Percentiles rank a stretch among this genome's conserved stretches.
phyloP scores from a whole-genome alignment of 1,140 invertebrate species.

The Anastrepha obliqua region DNA sequence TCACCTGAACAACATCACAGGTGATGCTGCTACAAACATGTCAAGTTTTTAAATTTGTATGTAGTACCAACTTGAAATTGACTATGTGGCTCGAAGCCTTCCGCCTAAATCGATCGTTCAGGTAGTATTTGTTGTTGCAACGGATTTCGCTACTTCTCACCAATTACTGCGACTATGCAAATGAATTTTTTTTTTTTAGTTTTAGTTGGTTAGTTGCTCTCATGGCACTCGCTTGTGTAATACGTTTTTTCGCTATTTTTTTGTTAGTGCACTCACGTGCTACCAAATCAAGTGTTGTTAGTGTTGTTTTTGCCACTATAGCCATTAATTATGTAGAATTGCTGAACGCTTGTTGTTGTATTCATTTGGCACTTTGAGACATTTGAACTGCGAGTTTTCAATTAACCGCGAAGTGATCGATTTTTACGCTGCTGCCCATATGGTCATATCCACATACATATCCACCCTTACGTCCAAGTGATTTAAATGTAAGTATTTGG shows the following conservation, averaged over 20 bases:
- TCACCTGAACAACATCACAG: too few relatives aligned
- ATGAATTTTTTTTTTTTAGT: background rate
- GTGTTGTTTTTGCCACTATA: too few relatives aligned
- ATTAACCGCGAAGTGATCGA: slow-evolving; percentile 13
- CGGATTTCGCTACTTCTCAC: background rate
- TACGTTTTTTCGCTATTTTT: background rate
- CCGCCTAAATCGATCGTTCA: background rate
- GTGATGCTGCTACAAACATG: too few relatives aligned
- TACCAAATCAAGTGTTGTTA: background rate
- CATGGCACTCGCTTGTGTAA: background rate
- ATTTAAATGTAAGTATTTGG: too few relatives aligned
- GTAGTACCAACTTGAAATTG: background rate
- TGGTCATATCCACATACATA: background rate
- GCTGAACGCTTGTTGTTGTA: background rate
- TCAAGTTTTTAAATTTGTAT: background rate
- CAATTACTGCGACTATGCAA: slow-evolving; percentile 6
- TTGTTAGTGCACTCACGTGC: slow-evolving; percentile 22
- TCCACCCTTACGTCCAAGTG: too few relatives aligned
- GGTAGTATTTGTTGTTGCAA: background rate
- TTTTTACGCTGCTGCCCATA: background rate
- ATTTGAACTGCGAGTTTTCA: slow-evolving; percentile 49
- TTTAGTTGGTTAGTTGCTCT: background rate
- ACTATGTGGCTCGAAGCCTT: background rate
- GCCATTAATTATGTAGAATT: background rate
- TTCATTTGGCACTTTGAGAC: background rate